Evolutionary conservation across 2,797 vertebrate species (phyloP), one percentile per base, ranked within the genome.

Genomic region (Nasua narica): DNA sequence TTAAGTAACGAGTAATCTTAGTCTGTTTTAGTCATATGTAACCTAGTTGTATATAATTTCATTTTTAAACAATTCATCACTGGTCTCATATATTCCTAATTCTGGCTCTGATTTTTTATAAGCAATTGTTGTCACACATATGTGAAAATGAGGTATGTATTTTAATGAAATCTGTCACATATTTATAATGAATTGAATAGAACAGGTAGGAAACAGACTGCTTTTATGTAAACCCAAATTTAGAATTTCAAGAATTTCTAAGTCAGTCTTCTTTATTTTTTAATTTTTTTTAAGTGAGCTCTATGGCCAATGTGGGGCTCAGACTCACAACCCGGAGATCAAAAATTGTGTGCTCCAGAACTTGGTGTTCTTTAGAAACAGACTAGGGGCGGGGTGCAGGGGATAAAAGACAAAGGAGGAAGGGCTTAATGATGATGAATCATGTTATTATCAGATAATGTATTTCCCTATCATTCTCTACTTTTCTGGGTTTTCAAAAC

Each of bases 201-300:
- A 48, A 54, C 16, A 79, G 21, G 6, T 70, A 76, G 18, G 23
- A 96, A 90, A 88, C 2, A 46, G n/a, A 65, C 3, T 93, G 46
- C 13, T 65, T 92, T 90, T 92, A 46, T 70, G 5, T 82, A 88
- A 90, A 48, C 8, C 69, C 82, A 95, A 94, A 16, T 83, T 94
- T 92, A 81, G 52, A 93, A 95, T 43, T 94, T 87, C 67, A 96
- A 48, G 7, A 50, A 27, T 86, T 67, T 96, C 14, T 81, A 90
- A 84, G 14, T 65, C 81, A 3, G 32, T 74, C 40, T 74, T 74
- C 72, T 32, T 74, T 48, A 29, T 29, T 32, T 32, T 27, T 62
- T 7, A 32, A 62, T 35, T 32, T 74, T 46, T 48, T 74, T 46
- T 18, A 74, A 74, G 72, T 74, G 46, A 74, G 15, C 43, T 46